Base-by-base conservation (phyloP, 2,113 vertebrate genomes). In the Malaclemys terrapin region DNA sequence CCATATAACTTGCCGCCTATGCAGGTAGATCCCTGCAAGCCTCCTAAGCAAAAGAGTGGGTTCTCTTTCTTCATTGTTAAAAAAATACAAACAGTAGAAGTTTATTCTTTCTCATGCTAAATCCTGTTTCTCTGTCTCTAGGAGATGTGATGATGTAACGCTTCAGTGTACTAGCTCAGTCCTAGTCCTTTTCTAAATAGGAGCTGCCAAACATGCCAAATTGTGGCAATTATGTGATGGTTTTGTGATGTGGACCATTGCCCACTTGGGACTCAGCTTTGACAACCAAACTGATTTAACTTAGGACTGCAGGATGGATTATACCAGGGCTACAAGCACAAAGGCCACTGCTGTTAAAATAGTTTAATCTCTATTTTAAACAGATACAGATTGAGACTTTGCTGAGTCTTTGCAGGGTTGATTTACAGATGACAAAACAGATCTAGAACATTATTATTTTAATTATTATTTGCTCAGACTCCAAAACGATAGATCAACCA, bases 141-240 rank as follows among this genome's bases (percentile, higher is more conserved):
- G 53, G 7, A 2, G 29, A 47, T 84, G 75, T 82, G 89, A 10
- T 57, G 85, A 65, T 88, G 94, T 81, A 93, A 96, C 2, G 11
- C 92, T 93, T 89, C 95, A 96, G 57, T 56, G 94, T 96, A 12
- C 62, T 2, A 87, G 90, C 87, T 91, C 85, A 79, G 94, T 56
- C 84, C 88, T 83, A 84, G 59, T 76, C 31, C 85, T 92, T 20
- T 27, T 83, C 94, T 93, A 85, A 52, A 93, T 75, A 86, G 92
- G 84, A 96, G 19, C 94, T 95, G 92, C 96, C 94, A 95, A 87
- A 95, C 87, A 76, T 93, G 96, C 96, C 95, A 96, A 92, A 94
- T 72, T 84, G 92, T 90, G 89, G 95, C 93, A 93, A 90, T 96
- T 89, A 94, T 80, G 20, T 45, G 89, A 91, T 84, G 90, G 92